Conservation (phyloP, 2,888 invertebrate genomes). For the Lissocephala sabroskyi region DNA sequence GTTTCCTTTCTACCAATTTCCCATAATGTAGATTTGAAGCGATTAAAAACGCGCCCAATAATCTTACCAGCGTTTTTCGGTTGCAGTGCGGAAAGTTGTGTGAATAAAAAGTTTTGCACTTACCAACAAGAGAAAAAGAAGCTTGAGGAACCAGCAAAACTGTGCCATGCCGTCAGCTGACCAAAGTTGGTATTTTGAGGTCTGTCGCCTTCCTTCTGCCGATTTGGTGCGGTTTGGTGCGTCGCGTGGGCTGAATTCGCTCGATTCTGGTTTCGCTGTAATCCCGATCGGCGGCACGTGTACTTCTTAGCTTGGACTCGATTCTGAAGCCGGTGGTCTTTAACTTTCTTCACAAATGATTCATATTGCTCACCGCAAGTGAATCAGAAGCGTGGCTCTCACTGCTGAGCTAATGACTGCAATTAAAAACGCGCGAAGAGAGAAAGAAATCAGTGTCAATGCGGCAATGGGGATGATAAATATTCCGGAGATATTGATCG, state of each 20-base stretch:
- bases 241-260: background rate
- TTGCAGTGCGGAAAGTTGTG: too few relatives aligned
- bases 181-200: constrained; percentile 5
- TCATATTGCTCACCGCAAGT: constrained; percentile 29
- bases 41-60: too few relatives aligned
- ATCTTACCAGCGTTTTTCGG: too few relatives aligned
- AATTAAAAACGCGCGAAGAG: constrained; percentile 38
- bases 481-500: background rate
- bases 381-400: constrained; percentile 24
- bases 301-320: too few relatives aligned
- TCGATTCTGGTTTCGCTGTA: constrained; percentile 23
- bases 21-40: too few relatives aligned
- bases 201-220: constrained; percentile 4
- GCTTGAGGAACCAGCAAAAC: constrained; percentile 63
- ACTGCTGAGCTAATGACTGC: constrained; percentile 43
- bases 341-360: constrained; percentile 42
- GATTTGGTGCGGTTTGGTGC: too few relatives aligned
- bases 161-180: constrained; percentile 52
- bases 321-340: background rate
- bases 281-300: too few relatives aligned
- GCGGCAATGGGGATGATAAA: constrained; percentile 2
- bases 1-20: too few relatives aligned
- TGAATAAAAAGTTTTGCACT: constrained; percentile 24
- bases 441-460: constrained; percentile 15
- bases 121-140: constrained; percentile 64